These are phyloP conservation scores for Pangasius mekongensis DNA, from an alignment of 2,797 vertebrate species.

Conservation along the genomic window DNA sequence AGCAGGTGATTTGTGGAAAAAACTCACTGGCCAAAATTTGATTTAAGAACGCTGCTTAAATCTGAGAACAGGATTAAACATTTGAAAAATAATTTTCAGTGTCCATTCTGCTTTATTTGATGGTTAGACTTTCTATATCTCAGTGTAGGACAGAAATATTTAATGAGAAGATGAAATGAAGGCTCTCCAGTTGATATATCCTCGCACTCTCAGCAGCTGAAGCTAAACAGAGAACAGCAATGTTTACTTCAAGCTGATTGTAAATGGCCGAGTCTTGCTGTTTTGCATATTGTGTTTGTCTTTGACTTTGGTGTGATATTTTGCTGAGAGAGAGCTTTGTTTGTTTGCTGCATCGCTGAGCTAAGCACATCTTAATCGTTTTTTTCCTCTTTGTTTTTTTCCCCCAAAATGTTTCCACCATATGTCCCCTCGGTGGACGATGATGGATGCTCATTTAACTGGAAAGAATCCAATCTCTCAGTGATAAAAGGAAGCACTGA, in stretches of 20 bases:
- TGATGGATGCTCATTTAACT: conserved; percentile 35
- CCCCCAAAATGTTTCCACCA: conserved; percentile 27
- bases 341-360: conserved; percentile 13
- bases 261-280: not conserved
- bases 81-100: not conserved
- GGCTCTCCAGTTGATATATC: not conserved
- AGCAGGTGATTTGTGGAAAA: not conserved
- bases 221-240: not conserved
- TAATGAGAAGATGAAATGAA: not conserved
- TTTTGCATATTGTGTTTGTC: not conserved
- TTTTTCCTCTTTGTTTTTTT: not conserved
- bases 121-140: not conserved
- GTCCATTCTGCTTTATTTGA: not conserved
- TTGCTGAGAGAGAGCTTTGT: conserved; percentile 32
- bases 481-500: conserved; percentile 17
- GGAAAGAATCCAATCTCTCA: not conserved
- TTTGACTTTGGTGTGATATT: not conserved
- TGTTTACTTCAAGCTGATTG: not conserved
- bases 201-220: not conserved
- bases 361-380: conserved; percentile 42
- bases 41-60: not conserved
- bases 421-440: conserved; percentile 15
- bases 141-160: not conserved
- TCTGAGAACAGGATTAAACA: not conserved
- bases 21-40: no score